Evolutionary conservation across 1,140 invertebrate genomes (phyloP).

Genomic region (Ceratina japonica): DNA sequence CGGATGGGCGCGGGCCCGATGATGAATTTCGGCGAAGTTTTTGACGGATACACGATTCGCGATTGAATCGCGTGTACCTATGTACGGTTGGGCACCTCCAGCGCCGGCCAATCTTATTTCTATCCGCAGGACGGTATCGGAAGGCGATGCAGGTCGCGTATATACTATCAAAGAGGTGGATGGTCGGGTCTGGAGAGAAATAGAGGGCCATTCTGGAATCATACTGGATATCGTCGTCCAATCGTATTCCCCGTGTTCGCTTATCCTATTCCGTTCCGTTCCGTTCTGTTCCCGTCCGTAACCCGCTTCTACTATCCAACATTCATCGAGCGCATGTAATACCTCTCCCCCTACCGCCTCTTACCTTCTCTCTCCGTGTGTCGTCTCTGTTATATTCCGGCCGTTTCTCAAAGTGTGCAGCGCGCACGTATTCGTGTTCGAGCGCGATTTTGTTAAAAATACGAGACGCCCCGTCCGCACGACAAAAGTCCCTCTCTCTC

Average conservation of each 20-base stretch:
- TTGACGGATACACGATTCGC: conserved; percentile 27
- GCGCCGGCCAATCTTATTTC: conserved; percentile 57
- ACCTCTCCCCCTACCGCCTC: conserved; percentile 22
- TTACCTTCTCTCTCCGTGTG: neutral
- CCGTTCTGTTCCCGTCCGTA: conserved; percentile 36
- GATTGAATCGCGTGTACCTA: conserved; percentile 45
- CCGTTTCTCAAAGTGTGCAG: conserved; percentile 19
- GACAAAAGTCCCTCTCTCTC: conserved; percentile 4
- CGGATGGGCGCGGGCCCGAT: neutral
- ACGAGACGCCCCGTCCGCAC: conserved; percentile 9
- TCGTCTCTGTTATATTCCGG: neutral
- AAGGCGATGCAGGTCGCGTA: conserved; percentile 59
- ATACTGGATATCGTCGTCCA: conserved; percentile 65
- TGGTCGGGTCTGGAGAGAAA: conserved; percentile 40
- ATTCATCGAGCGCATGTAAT: conserved; percentile 68
- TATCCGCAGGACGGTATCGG: conserved; percentile 47
- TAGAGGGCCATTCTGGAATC: conserved; percentile 61
- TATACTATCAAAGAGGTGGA: conserved; percentile 49
- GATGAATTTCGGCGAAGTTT: conserved; percentile 31
- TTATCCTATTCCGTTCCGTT: conserved; percentile 63
- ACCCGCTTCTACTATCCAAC: conserved; percentile 50
- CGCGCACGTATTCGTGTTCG: conserved; percentile 25
- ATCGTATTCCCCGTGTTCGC: conserved; percentile 63
- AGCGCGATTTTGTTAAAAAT: conserved; percentile 45
- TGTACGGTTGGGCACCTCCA: neutral